Evolutionary conservation across 2,113 vertebrate species (phyloP).

Genomic region (Epinephelus cyanopodus): DNA sequence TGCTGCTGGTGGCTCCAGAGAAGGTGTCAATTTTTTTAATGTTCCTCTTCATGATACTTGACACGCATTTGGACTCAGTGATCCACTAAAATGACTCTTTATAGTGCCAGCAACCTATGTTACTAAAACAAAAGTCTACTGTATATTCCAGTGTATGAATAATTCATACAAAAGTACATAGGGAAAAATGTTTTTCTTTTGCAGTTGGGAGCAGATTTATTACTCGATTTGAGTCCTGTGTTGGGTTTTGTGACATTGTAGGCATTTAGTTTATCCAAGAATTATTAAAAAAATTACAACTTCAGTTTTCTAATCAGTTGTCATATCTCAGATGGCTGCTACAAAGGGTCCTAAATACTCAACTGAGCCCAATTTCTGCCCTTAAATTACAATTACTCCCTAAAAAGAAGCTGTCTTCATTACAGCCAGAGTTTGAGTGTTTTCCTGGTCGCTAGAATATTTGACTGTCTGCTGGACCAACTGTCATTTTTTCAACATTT

Average conservation of each 20-base stretch:
- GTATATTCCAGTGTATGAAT: neutral
- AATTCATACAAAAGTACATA: neutral
- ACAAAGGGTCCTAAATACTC: neutral
- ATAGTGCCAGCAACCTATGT: neutral
- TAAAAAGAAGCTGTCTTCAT: no score
- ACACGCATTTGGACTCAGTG: neutral
- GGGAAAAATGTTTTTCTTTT: neutral
- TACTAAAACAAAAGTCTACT: neutral
- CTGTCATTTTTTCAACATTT: no score
- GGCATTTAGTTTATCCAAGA: no score
- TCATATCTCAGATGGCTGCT: no score
- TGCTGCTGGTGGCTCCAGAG: constrained; percentile 90
- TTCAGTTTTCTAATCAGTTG: neutral
- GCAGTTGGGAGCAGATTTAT: neutral
- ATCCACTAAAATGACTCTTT: neutral
- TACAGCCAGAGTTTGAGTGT: no score
- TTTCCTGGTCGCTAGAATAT: no score
- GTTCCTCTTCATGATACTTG: neutral
- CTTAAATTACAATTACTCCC: neutral
- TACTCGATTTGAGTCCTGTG: no score
- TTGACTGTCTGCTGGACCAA: no score
- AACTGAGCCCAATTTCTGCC: neutral
- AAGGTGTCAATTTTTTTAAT: constrained; percentile 74
- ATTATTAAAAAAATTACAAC: no score
- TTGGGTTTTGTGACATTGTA: no score